Percentiles rank a stretch among this genome's conserved stretches.
These are phyloP conservation scores for Gymnobelideus leadbeateri DNA, from an alignment of 2,113 vertebrate genomes.

Conservation along the genomic window DNA sequence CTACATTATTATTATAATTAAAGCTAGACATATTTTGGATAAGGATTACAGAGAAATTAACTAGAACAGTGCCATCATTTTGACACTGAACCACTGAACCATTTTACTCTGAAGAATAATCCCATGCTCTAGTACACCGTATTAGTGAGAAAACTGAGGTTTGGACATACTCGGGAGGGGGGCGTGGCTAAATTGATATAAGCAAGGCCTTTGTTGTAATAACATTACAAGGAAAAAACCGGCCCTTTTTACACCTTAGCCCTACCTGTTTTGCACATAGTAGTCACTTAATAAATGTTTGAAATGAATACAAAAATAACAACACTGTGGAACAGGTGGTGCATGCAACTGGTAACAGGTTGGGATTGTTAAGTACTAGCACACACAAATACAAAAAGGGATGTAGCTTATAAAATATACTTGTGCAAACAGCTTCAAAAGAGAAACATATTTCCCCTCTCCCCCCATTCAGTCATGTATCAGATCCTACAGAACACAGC, in stretches of 20 bases:
- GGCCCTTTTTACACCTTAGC: not conserved
- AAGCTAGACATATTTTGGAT: slow-evolving; percentile 22
- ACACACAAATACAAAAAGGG: not conserved
- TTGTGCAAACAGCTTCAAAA: not conserved
- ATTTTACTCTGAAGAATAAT: slow-evolving; percentile 58
- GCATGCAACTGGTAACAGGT: not conserved
- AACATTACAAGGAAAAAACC: not conserved
- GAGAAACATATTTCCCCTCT: not conserved
- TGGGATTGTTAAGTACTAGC: not conserved
- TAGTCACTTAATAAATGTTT: not conserved
- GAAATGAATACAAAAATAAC: slow-evolving; percentile 1
- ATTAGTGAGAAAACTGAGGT: slow-evolving; percentile 21
- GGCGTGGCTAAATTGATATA: not conserved
- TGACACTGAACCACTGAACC: not conserved
- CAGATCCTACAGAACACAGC: not conserved
- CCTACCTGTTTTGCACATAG: not conserved
- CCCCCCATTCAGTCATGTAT: not conserved
- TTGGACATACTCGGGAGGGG: slow-evolving; percentile 21
- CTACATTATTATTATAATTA: not conserved
- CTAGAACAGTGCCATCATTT: slow-evolving; percentile 17
- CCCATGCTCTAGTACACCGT: slow-evolving; percentile 28
- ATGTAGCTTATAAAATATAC: not conserved
- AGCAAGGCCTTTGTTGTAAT: not conserved
- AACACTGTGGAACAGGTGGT: not conserved
- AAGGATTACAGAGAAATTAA: slow-evolving; percentile 14